Percentiles rank a stretch among this genome's conserved stretches.
Evolutionary conservation across 2,113 vertebrate genomes (phyloP).

Genomic region (Pygoscelis antarcticus): DNA sequence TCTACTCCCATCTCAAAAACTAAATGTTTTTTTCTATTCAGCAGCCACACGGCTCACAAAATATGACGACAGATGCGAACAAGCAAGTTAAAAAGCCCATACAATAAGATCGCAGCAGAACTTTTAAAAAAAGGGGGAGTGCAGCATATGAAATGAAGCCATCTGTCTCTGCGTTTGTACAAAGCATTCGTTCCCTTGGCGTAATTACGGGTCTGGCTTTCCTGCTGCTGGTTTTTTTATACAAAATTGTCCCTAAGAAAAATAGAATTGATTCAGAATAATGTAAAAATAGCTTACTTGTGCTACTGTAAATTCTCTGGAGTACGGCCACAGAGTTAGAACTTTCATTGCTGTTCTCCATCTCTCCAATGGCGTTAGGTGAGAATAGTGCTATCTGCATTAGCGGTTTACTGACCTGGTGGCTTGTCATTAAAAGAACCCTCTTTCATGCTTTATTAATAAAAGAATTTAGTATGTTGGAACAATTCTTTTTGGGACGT

Average conservation of each 20-base stretch:
- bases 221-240: slow-evolving; percentile 21
- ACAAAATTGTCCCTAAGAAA: slow-evolving; percentile 11
- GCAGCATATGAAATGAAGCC: slow-evolving; percentile 18
- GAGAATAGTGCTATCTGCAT: not conserved
- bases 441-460: not conserved
- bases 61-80: slow-evolving; percentile 67
- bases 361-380: not conserved
- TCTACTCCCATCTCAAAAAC: slow-evolving; percentile 37
- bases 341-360: not conserved
- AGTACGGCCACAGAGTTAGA: rapidly evolving
- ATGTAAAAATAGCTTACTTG: not conserved
- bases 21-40: not conserved
- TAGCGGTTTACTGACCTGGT: not conserved
- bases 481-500: not conserved
- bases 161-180: slow-evolving; percentile 52
- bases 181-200: slow-evolving; percentile 2
- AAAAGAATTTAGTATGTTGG: not conserved
- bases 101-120: slow-evolving; percentile 48
- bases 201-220: slow-evolving; percentile 4
- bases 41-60: slow-evolving; percentile 20
- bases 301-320: not conserved
- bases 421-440: not conserved
- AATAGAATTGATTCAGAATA: not conserved
- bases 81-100: slow-evolving; percentile 49
- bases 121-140: not conserved